phyloP scores from a whole-genome alignment of 37 sponge, comb jelly and placozoan genomes.

The Crambe crambe region DNA sequence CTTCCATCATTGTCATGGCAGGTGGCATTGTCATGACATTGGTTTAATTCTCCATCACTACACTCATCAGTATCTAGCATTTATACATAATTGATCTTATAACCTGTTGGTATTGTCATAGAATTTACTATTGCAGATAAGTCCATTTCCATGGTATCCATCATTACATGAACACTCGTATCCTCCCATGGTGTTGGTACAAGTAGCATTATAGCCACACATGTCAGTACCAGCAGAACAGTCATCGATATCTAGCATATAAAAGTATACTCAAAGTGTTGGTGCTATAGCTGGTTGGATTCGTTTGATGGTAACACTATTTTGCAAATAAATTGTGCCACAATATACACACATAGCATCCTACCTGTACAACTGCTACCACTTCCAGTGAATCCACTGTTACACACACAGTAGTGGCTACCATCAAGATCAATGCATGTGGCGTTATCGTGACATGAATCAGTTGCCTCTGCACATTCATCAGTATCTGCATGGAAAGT shows the following conservation, averaged over 20 bases:
- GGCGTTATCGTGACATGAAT: background rate
- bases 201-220: background rate
- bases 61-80: background rate
- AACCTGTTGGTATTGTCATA: background rate
- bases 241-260: background rate
- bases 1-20: conserved; percentile 12
- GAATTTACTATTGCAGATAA: background rate
- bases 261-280: too few species aligned
- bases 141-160: background rate
- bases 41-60: background rate
- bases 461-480: conserved; percentile 25
- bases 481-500: conserved; percentile 16
- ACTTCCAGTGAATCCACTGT: conserved; percentile 6
- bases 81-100: background rate
- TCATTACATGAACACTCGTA: background rate
- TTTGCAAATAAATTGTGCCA: too few species aligned
- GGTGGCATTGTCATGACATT: background rate
- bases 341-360: background rate
- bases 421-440: conserved; percentile 4
- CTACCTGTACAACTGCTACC: conserved; percentile 5
- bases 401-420: conserved; percentile 12
- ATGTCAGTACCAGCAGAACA: background rate
- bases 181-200: background rate
- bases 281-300: too few species aligned
- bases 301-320: too few species aligned